Evolutionary conservation across 2,797 vertebrate genomes (phyloP).

Genomic region (Semotilus atromaculatus): DNA sequence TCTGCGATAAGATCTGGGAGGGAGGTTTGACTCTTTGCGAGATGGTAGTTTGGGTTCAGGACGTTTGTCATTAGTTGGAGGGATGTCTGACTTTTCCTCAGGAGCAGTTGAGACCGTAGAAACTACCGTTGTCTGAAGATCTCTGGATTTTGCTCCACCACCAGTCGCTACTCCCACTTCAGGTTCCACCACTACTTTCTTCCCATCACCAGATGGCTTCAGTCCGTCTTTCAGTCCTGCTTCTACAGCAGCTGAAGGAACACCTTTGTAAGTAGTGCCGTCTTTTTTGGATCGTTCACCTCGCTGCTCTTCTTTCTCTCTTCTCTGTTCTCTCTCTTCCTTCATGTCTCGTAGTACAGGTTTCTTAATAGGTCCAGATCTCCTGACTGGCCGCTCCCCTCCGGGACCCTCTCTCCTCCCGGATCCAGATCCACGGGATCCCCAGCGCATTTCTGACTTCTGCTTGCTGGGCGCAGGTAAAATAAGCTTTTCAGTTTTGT

Average conservation of each 20-base stretch:
- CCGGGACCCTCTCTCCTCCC: constrained; percentile 87
- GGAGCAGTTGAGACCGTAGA: constrained; percentile 77
- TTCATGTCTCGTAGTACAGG: constrained; percentile 98
- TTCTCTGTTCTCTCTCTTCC: constrained; percentile 94
- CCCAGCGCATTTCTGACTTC: constrained; percentile 95
- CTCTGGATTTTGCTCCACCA: constrained; percentile 68
- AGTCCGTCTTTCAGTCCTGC: constrained; percentile 66
- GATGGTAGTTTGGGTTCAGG: constrained; percentile 83
- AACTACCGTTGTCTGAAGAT: constrained; percentile 72
- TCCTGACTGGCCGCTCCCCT: constrained; percentile 87
- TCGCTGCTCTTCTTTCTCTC: constrained; percentile 88
- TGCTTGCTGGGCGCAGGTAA: constrained; percentile 82
- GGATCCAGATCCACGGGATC: constrained; percentile 82
- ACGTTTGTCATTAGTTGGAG: constrained; percentile 79
- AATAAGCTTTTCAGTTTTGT: constrained; percentile 89
- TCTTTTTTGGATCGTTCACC: constrained; percentile 82
- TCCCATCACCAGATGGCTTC: constrained; percentile 75
- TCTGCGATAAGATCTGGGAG: constrained; percentile 88
- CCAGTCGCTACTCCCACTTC: constrained; percentile 61
- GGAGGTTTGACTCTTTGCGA: constrained; percentile 85
- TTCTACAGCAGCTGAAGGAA: constrained; percentile 64
- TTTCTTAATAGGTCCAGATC: constrained; percentile 98
- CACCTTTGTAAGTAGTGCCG: constrained; percentile 61
- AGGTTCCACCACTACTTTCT: constrained; percentile 74
- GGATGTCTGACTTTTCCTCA: constrained; percentile 89